Conservation (phyloP, 64 coral and sea anemone species). For the Montipora capricornis region DNA sequence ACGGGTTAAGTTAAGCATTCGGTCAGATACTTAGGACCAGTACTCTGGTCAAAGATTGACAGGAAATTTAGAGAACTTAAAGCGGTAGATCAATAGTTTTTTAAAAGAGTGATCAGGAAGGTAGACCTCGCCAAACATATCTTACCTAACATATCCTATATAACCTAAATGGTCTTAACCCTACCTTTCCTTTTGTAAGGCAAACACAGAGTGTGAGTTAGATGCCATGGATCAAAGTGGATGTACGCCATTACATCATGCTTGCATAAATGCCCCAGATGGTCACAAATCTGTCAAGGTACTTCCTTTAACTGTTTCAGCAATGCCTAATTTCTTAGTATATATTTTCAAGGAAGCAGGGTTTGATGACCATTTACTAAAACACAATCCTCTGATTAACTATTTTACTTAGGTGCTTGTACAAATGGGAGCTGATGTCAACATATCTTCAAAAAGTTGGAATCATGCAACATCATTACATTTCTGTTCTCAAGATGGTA, state of each 20-base stretch:
- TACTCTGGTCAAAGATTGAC: too few relatives aligned
- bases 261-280: conserved; percentile 73
- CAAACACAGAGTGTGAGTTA: conserved; percentile 66
- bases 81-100: too few relatives aligned
- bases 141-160: too few relatives aligned
- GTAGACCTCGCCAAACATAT: too few relatives aligned
- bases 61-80: too few relatives aligned
- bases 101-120: too few relatives aligned
- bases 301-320: not conserved
- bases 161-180: too few relatives aligned
- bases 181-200: not conserved
- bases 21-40: too few relatives aligned
- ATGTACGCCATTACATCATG: conserved; percentile 71
- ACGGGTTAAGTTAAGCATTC: too few relatives aligned
- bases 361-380: too few relatives aligned
- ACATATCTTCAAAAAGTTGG: conserved; percentile 48
- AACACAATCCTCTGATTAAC: too few relatives aligned
- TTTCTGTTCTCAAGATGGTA: conserved; percentile 67
- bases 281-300: conserved; percentile 72
- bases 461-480: conserved; percentile 75
- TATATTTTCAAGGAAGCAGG: too few relatives aligned
- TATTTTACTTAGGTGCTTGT: conserved; percentile 58
- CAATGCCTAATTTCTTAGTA: not conserved
- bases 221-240: conserved; percentile 71
- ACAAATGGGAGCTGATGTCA: conserved; percentile 73